Evolutionary conservation across 2,797 vertebrate species (phyloP), one percentile per base, ranked within the genome.

Genomic region (Trematomus bernacchii): DNA sequence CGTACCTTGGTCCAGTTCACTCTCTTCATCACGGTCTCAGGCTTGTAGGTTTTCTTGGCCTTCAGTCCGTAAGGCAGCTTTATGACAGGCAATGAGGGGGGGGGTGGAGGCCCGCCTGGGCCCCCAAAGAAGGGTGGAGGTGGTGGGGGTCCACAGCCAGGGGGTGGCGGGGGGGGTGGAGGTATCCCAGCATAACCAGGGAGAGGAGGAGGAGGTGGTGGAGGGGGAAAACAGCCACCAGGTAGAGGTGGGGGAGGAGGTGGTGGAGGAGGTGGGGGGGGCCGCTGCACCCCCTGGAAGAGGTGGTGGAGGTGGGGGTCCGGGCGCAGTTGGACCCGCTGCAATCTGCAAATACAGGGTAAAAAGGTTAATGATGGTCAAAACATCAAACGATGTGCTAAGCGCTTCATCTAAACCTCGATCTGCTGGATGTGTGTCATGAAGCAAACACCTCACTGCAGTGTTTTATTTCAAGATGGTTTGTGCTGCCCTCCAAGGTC

Each of bases 1-100:
- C 4, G 77, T 96, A 99, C 98, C 98, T 99, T 99, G 14, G 94
- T 95, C 98, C 98, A 99, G 85, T 99, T 99, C 85, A 99, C 95
- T 87, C 97, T 96, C 94, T 98, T 99, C 97, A 99, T 98, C 14
- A 96, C 65, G 0, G 94, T 90, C 53, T 98, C 98, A 44, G 96
- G 96, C 51, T 95, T 96, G 80, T 98, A 99, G 42, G 85, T 80
- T 83, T 97, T 99, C 92, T 99, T 99, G 75, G 95, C 90, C 82
- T 96, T 92, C 91, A 99, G 96, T 75, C 98, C 98, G 30, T 97
- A 97, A 67, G 98, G 98, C 83, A 98, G 88, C 71, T 95, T 96
- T 57, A 94, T 19, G 9, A 93, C 90, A 44, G 90, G 83, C 18
- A 94, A 73, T 0, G 85, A 42, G 0, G 89, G 82, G 70, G 92